phyloP scores from a whole-genome alignment of 2,888 invertebrate species.

The Erebia aethiops region DNA sequence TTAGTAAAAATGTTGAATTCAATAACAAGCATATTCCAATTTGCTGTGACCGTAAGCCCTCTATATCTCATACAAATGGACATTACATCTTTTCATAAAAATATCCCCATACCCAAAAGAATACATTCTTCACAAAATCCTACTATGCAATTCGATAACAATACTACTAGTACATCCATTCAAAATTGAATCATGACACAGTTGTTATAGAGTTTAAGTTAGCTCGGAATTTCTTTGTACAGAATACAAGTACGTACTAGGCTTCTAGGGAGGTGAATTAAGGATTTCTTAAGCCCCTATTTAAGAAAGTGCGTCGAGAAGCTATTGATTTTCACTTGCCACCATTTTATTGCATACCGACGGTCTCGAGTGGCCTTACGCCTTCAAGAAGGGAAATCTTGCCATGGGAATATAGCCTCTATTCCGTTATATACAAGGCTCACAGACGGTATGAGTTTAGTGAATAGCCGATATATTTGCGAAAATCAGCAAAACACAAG shows the following conservation, averaged over 20 bases:
- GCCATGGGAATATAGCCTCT: conserved; percentile 12
- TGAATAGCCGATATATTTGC: conserved; percentile 26
- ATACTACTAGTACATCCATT: background rate
- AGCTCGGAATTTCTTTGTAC: background rate
- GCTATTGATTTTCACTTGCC: conserved; percentile 56
- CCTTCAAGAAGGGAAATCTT: conserved; percentile 18
- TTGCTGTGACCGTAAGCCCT: conserved; percentile 18
- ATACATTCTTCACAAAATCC: conserved; percentile 31
- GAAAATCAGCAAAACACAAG: conserved; percentile 29
- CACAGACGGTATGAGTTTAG: background rate
- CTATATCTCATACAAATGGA: conserved; percentile 32
- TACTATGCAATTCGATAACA: conserved; percentile 25
- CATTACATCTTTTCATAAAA: conserved; percentile 39
- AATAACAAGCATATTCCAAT: conserved; percentile 31
- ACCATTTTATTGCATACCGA: conserved; percentile 44
- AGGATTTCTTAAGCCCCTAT: conserved; percentile 45
- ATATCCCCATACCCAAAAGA: conserved; percentile 37
- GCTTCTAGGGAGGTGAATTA: conserved; percentile 37
- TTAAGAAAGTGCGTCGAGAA: conserved; percentile 48
- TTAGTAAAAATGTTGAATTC: conserved; percentile 6
- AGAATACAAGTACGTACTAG: conserved; percentile 5
- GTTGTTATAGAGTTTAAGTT: conserved; percentile 27
- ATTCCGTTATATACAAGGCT: background rate
- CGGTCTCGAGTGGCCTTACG: conserved; percentile 29
- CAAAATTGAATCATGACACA: conserved; percentile 10